Evolutionary conservation across 2,113 vertebrate genomes (phyloP).

Genomic region (Rhinoptilus africanus): DNA sequence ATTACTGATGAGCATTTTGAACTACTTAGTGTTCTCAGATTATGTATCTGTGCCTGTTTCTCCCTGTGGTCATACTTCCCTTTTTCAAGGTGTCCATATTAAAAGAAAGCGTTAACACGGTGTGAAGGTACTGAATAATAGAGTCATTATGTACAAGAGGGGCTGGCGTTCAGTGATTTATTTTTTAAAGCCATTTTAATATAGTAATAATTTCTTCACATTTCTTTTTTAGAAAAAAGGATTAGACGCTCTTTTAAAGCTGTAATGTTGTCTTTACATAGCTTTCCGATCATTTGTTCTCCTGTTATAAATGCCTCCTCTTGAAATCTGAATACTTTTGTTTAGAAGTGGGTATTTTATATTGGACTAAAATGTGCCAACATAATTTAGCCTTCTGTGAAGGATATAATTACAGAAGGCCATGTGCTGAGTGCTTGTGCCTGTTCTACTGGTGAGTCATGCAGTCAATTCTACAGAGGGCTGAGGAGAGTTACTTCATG

Average conservation of each 20-base stretch:
- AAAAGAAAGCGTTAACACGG: neutral
- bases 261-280: neutral
- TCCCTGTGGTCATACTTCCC: neutral
- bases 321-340: neutral
- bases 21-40: neutral
- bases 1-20: neutral
- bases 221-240: neutral
- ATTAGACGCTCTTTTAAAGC: neutral
- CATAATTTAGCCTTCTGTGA: neutral
- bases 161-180: neutral
- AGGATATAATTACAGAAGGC: conserved; percentile 6
- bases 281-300: neutral
- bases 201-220: neutral
- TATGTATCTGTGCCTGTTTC: neutral
- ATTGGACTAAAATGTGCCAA: neutral
- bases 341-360: neutral
- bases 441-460: neutral
- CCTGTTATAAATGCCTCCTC: neutral
- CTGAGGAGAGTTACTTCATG: neutral
- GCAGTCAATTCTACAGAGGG: neutral
- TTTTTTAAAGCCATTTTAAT: neutral
- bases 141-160: neutral
- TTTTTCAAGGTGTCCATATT: neutral
- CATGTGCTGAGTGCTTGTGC: conserved; percentile 9
- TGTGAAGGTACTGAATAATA: neutral